phyloP scores from a whole-genome alignment of 1,140 invertebrate genomes.

The Macrobrachium nipponense region DNA sequence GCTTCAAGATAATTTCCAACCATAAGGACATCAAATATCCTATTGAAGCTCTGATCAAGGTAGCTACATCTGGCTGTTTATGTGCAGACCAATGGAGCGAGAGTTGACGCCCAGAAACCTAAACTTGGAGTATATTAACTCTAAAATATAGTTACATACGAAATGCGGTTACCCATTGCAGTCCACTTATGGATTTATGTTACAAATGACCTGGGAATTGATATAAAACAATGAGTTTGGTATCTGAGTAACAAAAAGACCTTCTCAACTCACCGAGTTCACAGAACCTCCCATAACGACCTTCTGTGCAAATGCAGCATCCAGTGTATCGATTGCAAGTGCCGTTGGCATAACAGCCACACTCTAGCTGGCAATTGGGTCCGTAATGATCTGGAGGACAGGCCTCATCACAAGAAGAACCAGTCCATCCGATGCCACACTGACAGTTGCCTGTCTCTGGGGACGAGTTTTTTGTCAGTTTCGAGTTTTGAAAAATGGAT shows the following conservation, averaged over 20 bases:
- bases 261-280: slow-evolving; percentile 28
- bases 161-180: too few relatives aligned
- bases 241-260: background rate
- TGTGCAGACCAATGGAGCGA: too few relatives aligned
- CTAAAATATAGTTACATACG: too few relatives aligned
- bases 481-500: too few relatives aligned
- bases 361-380: slow-evolving; percentile 41
- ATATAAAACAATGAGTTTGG: background rate
- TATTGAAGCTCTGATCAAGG: too few relatives aligned
- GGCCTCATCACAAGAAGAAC: slow-evolving; percentile 18
- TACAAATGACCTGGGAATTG: background rate
- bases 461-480: too few relatives aligned
- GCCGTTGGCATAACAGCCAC: slow-evolving; percentile 41
- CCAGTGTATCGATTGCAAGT: slow-evolving; percentile 48
- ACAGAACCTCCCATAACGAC: slow-evolving; percentile 38
- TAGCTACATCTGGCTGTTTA: too few relatives aligned
- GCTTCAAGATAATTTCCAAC: too few relatives aligned
- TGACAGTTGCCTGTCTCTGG: slow-evolving; percentile 38
- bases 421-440: slow-evolving; percentile 45
- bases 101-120: too few relatives aligned
- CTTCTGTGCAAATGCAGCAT: slow-evolving; percentile 31
- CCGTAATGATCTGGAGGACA: slow-evolving; percentile 34
- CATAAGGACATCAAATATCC: too few relatives aligned
- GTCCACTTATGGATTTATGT: background rate
- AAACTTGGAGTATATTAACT: too few relatives aligned